These are phyloP conservation scores for Alouatta palliata DNA, from an alignment of 2,113 vertebrate genomes.

Conservation along the genomic window DNA sequence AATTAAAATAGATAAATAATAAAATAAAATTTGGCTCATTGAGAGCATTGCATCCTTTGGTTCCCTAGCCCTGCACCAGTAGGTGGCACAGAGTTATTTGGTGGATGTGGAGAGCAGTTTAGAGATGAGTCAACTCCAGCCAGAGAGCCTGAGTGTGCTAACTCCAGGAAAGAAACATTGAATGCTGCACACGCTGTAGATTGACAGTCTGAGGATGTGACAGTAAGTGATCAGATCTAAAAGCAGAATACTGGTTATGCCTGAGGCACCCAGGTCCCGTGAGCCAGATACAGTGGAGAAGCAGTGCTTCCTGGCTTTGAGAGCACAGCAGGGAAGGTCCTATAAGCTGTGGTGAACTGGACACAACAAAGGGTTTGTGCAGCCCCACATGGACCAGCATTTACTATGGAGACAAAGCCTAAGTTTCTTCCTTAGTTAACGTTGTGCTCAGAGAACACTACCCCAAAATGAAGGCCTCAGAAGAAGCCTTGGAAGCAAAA, in stretches of 20 bases:
- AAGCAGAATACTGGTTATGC: background rate
- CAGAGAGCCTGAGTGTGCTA: background rate
- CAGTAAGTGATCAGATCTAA: rapidly evolving
- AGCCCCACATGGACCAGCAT: rapidly evolving
- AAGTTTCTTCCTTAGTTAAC: background rate
- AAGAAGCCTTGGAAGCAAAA: background rate
- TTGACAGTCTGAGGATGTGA: no score
- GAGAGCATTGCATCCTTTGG: rapidly evolving
- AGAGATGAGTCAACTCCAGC: no score
- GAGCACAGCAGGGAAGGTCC: rapidly evolving
- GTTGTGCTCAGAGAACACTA: background rate
- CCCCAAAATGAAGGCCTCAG: background rate
- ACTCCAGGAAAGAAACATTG: background rate
- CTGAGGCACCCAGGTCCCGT: rapidly evolving
- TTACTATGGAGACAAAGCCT: background rate
- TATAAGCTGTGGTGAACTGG: rapidly evolving
- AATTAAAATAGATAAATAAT: no score
- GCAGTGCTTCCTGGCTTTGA: background rate
- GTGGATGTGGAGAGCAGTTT: no score
- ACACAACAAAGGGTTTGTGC: background rate
- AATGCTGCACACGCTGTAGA: rapidly evolving
- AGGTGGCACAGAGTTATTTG: background rate
- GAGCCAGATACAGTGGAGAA: rapidly evolving
- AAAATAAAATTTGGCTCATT: no score
- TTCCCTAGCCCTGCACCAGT: rapidly evolving